A percentile compares a stretch with the other conserved stretches of the same genome.
Conservation (phyloP, 2,113 vertebrate species). For the Uropsilus gracilis region DNA sequence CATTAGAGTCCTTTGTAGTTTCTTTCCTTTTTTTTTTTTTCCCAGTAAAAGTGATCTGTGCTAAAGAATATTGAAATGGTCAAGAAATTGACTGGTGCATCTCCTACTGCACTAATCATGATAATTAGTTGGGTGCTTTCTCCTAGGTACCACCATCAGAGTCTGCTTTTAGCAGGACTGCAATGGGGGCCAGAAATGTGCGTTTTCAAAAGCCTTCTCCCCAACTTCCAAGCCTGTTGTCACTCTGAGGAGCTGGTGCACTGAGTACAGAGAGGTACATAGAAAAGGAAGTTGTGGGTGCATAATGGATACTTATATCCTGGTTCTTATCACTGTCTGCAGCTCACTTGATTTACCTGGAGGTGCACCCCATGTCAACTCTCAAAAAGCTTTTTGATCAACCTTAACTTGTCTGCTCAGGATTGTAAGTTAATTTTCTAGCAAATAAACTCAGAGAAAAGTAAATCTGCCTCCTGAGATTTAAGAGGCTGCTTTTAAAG, state of each 20-base stretch:
- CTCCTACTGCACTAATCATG: background rate
- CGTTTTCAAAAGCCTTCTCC: background rate
- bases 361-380: background rate
- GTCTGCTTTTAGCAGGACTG: background rate
- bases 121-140: background rate
- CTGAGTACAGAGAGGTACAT: background rate
- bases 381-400: conserved; percentile 48
- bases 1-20: too few relatives aligned
- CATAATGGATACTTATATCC: background rate
- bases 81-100: background rate
- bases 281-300: background rate
- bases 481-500: conserved; percentile 64
- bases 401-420: conserved; percentile 30
- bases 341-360: background rate
- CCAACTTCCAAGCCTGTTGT: background rate
- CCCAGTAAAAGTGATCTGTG: background rate
- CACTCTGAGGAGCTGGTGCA: background rate
- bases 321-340: conserved; percentile 8
- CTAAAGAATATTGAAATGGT: background rate
- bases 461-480: conserved; percentile 57
- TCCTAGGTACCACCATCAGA: background rate
- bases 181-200: background rate
- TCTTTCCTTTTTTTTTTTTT: background rate
- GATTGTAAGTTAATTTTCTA: conserved; percentile 58
- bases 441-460: conserved; percentile 52